Conservation (phyloP, 2,113 vertebrate genomes). For the Lycocorax pyrrhopterus region DNA sequence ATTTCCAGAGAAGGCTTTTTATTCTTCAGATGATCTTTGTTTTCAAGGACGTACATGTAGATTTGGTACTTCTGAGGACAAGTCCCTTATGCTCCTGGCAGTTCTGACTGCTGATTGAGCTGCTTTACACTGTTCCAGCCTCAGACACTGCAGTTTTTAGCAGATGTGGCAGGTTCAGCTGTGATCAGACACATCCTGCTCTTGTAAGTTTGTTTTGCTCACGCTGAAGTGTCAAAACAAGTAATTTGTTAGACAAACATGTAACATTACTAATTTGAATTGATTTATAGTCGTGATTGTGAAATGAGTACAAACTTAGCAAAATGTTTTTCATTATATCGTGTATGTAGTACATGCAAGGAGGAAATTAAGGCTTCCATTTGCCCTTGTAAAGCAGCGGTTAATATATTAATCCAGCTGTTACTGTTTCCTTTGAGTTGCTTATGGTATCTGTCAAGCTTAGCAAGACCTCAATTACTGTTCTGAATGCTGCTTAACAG, state of each 20-base stretch:
- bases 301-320: not conserved
- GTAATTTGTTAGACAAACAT: not conserved
- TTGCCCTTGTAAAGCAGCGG: not conserved
- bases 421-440: not conserved
- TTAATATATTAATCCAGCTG: not conserved
- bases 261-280: not conserved
- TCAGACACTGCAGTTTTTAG: not conserved
- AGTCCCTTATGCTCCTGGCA: not conserved
- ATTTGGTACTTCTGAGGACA: not conserved
- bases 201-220: not conserved
- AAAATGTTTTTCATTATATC: not conserved
- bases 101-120: not conserved
- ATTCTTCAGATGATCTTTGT: not conserved
- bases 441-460: not conserved
- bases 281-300: not conserved
- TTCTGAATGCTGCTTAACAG: not conserved
- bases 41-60: not conserved
- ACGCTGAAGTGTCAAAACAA: not conserved
- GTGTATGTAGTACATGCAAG: not conserved
- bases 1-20: not conserved
- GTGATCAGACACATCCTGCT: not conserved
- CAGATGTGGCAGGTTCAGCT: not conserved
- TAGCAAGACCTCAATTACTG: not conserved
- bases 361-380: not conserved
- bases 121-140: not conserved